Evolutionary conservation across 2,113 vertebrate genomes (phyloP).

Genomic region (Calyptommatus sinebrachiatus): DNA sequence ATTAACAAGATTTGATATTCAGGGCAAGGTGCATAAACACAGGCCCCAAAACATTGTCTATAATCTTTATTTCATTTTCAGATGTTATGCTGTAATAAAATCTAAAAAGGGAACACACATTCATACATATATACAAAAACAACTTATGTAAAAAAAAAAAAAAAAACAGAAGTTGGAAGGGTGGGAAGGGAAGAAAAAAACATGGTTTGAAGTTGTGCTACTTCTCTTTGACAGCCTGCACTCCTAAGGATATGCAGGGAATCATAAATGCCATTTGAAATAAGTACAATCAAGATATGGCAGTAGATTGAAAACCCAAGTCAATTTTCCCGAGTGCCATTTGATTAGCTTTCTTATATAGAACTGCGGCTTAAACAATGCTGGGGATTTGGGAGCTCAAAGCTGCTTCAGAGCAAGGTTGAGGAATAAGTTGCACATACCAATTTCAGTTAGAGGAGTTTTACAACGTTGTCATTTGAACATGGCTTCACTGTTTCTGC

Average conservation of each 20-base stretch:
- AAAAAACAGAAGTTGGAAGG: constrained; percentile 78
- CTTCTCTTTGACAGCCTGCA: constrained; percentile 72
- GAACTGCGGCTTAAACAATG: constrained; percentile 73
- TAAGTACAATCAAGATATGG: constrained; percentile 75
- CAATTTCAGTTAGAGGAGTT: constrained; percentile 67
- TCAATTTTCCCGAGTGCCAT: constrained; percentile 77
- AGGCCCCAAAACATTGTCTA: constrained; percentile 74
- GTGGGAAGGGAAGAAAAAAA: constrained; percentile 66
- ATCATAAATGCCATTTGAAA: constrained; percentile 77
- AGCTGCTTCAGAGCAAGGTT: constrained; percentile 64
- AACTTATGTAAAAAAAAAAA: too few relatives aligned
- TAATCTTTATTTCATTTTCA: constrained; percentile 82
- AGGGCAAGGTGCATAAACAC: constrained; percentile 64
- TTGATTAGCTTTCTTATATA: constrained; percentile 75
- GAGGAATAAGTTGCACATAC: constrained; percentile 71
- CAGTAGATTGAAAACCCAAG: constrained; percentile 75
- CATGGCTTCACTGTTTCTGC: constrained; percentile 69
- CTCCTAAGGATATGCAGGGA: constrained; percentile 78
- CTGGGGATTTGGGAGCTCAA: constrained; percentile 62
- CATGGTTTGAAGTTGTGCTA: constrained; percentile 74
- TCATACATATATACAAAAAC: too few relatives aligned
- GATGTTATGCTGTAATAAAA: constrained; percentile 79
- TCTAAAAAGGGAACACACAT: constrained; percentile 80
- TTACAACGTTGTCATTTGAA: constrained; percentile 70
- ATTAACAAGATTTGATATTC: constrained; percentile 76